Evolutionary conservation across 2,113 vertebrate species (phyloP).

Genomic region (Takifugu bimaculatus): DNA sequence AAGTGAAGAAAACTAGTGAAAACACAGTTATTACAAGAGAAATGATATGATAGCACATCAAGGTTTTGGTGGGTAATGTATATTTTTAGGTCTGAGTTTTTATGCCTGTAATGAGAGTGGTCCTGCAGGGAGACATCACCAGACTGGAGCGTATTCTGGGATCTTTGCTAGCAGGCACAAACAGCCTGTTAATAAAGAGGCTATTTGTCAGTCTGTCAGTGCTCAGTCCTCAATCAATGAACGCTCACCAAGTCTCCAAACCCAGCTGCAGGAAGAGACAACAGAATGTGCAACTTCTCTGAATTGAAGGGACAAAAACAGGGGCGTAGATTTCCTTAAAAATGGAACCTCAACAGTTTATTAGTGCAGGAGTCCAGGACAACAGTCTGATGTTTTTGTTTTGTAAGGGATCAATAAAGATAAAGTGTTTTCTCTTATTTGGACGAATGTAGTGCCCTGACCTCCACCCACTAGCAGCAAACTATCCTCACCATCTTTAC

Average conservation of each 20-base stretch:
- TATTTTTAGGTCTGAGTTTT: slow-evolving; percentile 53
- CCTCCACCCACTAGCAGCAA: too few species aligned
- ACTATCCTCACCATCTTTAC: too few species aligned
- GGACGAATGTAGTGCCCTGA: too few species aligned
- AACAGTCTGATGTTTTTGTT: too few species aligned
- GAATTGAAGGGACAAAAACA: too few species aligned
- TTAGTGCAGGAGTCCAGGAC: too few species aligned
- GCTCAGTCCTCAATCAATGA: slow-evolving; percentile 57
- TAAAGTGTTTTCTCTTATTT: too few species aligned
- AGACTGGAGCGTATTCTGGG: slow-evolving; percentile 59
- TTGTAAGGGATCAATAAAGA: too few species aligned
- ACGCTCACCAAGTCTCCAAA: slow-evolving; percentile 31
- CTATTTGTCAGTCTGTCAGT: slow-evolving; percentile 68
- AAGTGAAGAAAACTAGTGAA: too few species aligned
- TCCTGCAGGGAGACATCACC: slow-evolving; percentile 55
- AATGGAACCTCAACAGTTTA: too few species aligned
- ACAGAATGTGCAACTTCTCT: background rate
- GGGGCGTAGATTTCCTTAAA: too few species aligned
- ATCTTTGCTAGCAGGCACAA: slow-evolving; percentile 50
- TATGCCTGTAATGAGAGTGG: slow-evolving; percentile 56
- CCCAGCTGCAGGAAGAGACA: slow-evolving; percentile 17
- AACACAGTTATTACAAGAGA: background rate
- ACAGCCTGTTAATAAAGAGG: slow-evolving; percentile 65
- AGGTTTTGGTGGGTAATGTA: slow-evolving; percentile 31
- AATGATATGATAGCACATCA: slow-evolving; percentile 6